Percentiles rank a stretch among this genome's conserved stretches.
Evolutionary conservation across 2,888 invertebrate genomes (phyloP).

Genomic region (Drosophila rellima): DNA sequence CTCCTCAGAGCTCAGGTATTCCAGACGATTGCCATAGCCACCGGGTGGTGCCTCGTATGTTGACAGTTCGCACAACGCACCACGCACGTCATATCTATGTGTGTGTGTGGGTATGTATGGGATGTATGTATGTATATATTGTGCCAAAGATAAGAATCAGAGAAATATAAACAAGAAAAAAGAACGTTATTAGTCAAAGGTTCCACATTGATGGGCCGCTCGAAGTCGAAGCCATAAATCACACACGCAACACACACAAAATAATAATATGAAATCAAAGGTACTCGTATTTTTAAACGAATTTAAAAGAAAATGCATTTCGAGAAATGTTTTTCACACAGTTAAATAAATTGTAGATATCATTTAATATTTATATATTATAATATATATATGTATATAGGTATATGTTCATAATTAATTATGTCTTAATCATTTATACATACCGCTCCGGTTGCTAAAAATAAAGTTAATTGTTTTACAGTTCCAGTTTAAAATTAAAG

Average conservation of each 20-base stretch:
- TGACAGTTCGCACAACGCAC: constrained; percentile 94
- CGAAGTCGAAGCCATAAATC: constrained; percentile 6
- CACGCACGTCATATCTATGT: constrained; percentile 96
- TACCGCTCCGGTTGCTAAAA: constrained; percentile 82
- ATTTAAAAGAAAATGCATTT: constrained; percentile 38
- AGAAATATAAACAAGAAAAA: constrained; percentile 63
- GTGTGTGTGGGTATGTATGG: constrained; percentile 11
- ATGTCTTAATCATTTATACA: constrained; percentile 70
- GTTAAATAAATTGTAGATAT: constrained; percentile 42
- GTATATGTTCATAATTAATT: constrained; percentile 34
- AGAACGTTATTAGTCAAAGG: constrained; percentile 51
- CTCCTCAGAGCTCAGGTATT: constrained; percentile 90
- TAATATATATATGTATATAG: constrained; percentile 16
- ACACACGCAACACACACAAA: constrained; percentile 6
- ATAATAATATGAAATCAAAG: constrained; percentile 6
- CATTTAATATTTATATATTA: constrained; percentile 20
- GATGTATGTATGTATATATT: constrained; percentile 8
- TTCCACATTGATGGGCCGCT: constrained; percentile 19
- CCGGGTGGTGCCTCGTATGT: constrained; percentile 93
- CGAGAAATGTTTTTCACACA: constrained; percentile 37
- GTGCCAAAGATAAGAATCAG: constrained; percentile 73
- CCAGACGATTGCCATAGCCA: constrained; percentile 88
- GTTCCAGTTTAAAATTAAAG: constrained; percentile 60
- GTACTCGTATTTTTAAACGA: constrained; percentile 11
- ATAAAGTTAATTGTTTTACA: constrained; percentile 75